Evolutionary conservation across 2,888 invertebrate genomes (phyloP), one percentile per base, ranked within the genome.

Genomic region (Mycogona germanica): DNA sequence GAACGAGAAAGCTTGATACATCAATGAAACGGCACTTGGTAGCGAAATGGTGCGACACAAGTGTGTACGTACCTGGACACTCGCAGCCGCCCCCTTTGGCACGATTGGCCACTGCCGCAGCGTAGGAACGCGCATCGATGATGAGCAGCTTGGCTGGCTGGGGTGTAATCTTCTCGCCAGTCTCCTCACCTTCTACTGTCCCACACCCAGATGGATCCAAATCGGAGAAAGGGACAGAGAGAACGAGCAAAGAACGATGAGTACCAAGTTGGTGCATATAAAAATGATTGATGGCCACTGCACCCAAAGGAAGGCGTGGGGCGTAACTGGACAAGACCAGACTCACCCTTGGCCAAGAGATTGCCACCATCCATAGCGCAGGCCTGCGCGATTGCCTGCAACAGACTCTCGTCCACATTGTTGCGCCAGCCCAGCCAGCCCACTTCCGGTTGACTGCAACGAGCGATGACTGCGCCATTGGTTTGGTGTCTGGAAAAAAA

Each of bases 21-120:
- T 28, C 12, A 14, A 9, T 19, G 23, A 50, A 50, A 50, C 21
- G 12, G n/a, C 19, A 14, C 3, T 50, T 6, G 21, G 3, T 48
- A 50, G 2, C 3, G 14, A 50, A 2, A n/a, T 5, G n/a, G n/a
- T n/a, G n/a, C n/a, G n/a, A n/a, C n/a, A n/a, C n/a, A n/a, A n/a
- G n/a, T n/a, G n/a, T 9, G 14, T 17, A 45, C 45, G 46, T 58
- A 70, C 70, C 70, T 51, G 83, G 81, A 68, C 87, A 93, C 70
- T 98, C 97, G 70, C 87, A 92, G 48, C 97, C 97, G 40, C 97
- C 97, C 51, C 97, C 96, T 59, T 96, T 82, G 0, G 95, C 93
- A 59, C 96, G 76, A 73, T 98, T 97, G 21, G 93, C 95, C 35
- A 93, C 87, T 0, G 97, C 96, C 0, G 93, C 92, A 42, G 95